These are phyloP conservation scores for Silurus meridionalis DNA, from an alignment of 2,113 vertebrate genomes.

Conservation along the genomic window DNA sequence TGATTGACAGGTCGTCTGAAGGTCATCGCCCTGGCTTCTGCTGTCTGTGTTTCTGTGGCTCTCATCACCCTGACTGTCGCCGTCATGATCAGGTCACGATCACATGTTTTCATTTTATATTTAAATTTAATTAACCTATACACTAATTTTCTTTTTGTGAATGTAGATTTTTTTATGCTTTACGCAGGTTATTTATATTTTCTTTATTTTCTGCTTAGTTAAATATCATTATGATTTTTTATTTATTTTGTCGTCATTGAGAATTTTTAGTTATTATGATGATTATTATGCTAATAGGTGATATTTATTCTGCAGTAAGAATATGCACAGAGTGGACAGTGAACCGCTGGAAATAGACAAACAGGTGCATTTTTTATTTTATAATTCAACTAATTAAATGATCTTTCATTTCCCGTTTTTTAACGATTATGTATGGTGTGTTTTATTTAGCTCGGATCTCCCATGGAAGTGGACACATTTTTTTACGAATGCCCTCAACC, in stretches of 20 bases:
- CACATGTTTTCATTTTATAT: neutral
- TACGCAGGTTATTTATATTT: neutral
- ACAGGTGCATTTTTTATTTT: constrained; percentile 60
- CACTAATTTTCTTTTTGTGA: too few species aligned
- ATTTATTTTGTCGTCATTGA: neutral
- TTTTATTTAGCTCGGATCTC: constrained; percentile 52
- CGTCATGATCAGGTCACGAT: constrained; percentile 77
- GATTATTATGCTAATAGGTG: neutral
- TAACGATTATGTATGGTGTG: neutral
- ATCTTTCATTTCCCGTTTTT: neutral
- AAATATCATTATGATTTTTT: neutral
- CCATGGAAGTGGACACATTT: constrained; percentile 63
- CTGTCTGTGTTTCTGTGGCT: constrained; percentile 73
- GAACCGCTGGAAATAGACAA: constrained; percentile 59
- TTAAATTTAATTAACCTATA: neutral
- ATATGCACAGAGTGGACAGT: constrained; percentile 75
- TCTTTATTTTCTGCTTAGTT: neutral
- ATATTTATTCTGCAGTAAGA: constrained; percentile 66
- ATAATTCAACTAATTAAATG: neutral
- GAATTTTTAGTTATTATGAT: neutral
- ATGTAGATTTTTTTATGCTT: neutral
- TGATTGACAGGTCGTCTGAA: constrained; percentile 70
- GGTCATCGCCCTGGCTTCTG: constrained; percentile 74
- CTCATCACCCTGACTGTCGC: constrained; percentile 77
- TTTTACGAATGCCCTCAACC: constrained; percentile 67